Conservation (phyloP, 2,113 vertebrate genomes). For the Corythoichthys intestinalis region DNA sequence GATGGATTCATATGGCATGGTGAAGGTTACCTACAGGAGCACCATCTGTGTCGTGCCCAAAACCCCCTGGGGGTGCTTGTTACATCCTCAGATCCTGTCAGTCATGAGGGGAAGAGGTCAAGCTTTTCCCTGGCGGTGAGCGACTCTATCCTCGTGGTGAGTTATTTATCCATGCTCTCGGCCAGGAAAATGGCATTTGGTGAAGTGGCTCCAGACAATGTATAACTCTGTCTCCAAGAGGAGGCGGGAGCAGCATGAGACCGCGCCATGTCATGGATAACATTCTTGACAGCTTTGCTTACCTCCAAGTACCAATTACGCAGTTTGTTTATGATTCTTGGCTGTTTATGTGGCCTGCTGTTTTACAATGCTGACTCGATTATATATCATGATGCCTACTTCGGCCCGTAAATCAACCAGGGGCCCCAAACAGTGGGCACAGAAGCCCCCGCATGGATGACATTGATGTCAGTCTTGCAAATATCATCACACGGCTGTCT, state of each 20-base stretch:
- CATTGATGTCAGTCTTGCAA: constrained; percentile 35
- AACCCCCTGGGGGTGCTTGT: constrained; percentile 35
- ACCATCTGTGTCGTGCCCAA: constrained; percentile 46
- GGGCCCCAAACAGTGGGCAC: constrained; percentile 39
- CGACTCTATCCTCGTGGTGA: constrained; percentile 46
- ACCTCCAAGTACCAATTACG: constrained; percentile 61
- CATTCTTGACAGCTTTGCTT: constrained; percentile 44
- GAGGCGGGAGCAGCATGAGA: constrained; percentile 40
- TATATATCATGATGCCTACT: constrained; percentile 65
- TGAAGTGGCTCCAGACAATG: constrained; percentile 44
- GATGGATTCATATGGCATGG: constrained; percentile 61
- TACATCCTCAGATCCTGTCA: constrained; percentile 49
- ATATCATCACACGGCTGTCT: constrained; percentile 42
- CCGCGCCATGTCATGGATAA: constrained; percentile 38
- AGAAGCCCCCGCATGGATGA: constrained; percentile 29
- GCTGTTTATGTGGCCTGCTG: constrained; percentile 56
- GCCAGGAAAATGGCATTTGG: constrained; percentile 25
- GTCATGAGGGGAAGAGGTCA: constrained; percentile 37
- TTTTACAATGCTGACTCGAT: constrained; percentile 60
- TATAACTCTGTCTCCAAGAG: constrained; percentile 41
- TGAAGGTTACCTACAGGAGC: constrained; percentile 45
- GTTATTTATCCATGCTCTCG: constrained; percentile 37
- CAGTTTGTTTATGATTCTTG: constrained; percentile 54
- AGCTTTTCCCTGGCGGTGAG: constrained; percentile 37
- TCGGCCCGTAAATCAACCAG: constrained; percentile 56